Conservation (phyloP, 1,140 invertebrate genomes). For the Ptiloglossa arizonensis region DNA sequence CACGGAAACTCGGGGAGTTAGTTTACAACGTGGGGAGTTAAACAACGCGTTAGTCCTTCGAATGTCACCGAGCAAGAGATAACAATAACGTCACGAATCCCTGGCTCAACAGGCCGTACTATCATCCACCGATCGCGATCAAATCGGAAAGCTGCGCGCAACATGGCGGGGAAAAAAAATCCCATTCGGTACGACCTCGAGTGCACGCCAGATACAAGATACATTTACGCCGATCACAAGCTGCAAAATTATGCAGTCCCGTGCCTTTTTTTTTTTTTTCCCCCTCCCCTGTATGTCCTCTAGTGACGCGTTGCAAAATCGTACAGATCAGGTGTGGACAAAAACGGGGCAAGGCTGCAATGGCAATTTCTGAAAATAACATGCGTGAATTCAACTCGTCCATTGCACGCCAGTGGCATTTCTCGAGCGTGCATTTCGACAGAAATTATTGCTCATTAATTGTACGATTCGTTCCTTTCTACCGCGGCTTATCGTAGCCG, state of each 20-base stretch:
- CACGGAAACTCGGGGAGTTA: too few species aligned
- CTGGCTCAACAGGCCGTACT: too few species aligned
- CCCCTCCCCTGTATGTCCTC: slow-evolving; percentile 29
- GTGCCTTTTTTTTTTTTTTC: slow-evolving; percentile 38
- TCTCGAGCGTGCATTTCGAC: not conserved
- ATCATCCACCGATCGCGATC: not conserved
- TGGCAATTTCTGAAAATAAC: slow-evolving; percentile 46
- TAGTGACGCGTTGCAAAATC: slow-evolving; percentile 54
- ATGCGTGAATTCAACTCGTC: slow-evolving; percentile 40
- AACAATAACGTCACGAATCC: too few species aligned
- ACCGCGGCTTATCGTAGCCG: too few species aligned
- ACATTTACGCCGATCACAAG: not conserved
- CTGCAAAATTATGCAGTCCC: slow-evolving; percentile 11
- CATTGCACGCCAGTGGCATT: slow-evolving; percentile 19
- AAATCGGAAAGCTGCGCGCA: not conserved
- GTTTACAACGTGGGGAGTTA: too few species aligned
- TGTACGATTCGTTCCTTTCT: not conserved
- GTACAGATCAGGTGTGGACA: slow-evolving; percentile 21
- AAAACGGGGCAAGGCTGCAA: slow-evolving; percentile 52
- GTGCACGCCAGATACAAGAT: not conserved
- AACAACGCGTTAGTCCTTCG: too few species aligned
- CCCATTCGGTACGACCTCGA: slow-evolving; percentile 8
- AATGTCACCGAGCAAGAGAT: too few species aligned
- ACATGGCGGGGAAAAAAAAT: not conserved
- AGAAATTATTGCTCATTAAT: not conserved